These are phyloP conservation scores for Ageneiosus marmoratus DNA, from an alignment of 2,113 vertebrate genomes.

Conservation along the genomic window DNA sequence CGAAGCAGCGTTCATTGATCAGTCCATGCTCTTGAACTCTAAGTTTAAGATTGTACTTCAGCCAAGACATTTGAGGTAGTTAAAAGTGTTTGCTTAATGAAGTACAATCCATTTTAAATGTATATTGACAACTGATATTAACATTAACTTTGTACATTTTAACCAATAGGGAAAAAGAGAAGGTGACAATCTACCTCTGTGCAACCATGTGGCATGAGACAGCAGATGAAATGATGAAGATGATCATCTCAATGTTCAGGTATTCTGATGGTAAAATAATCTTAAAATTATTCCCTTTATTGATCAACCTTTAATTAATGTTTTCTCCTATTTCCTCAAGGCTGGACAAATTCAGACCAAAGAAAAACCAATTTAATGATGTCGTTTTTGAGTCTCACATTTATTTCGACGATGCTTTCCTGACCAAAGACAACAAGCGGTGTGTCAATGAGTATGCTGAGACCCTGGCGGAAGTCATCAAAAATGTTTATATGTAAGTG, in stretches of 20 bases:
- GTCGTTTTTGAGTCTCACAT: conserved; percentile 45
- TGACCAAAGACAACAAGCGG: conserved; percentile 6
- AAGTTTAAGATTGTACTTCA: conserved; percentile 19
- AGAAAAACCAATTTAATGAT: not conserved
- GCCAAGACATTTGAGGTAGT: not conserved
- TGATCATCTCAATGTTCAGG: conserved; percentile 75
- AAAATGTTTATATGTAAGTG: conserved; percentile 44
- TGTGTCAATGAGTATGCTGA: conserved; percentile 49
- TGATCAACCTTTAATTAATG: not conserved
- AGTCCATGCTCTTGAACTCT: conserved; percentile 52
- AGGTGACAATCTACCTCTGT: conserved; percentile 50
- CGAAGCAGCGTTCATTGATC: conserved; percentile 60
- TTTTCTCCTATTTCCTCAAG: conserved; percentile 45
- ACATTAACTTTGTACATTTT: not conserved
- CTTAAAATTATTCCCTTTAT: not conserved
- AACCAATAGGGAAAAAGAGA: conserved; percentile 1
- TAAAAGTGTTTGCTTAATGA: not conserved
- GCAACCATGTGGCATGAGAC: conserved; percentile 79
- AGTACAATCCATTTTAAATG: not conserved
- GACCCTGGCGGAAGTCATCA: conserved; percentile 45
- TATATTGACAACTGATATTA: not conserved
- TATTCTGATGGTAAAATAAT: conserved; percentile 33
- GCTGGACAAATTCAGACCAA: conserved; percentile 69
- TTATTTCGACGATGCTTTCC: conserved; percentile 54
- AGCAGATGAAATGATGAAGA: conserved; percentile 71